Conservation (phyloP, 1,140 invertebrate genomes). For the Lepidurus couesii region DNA sequence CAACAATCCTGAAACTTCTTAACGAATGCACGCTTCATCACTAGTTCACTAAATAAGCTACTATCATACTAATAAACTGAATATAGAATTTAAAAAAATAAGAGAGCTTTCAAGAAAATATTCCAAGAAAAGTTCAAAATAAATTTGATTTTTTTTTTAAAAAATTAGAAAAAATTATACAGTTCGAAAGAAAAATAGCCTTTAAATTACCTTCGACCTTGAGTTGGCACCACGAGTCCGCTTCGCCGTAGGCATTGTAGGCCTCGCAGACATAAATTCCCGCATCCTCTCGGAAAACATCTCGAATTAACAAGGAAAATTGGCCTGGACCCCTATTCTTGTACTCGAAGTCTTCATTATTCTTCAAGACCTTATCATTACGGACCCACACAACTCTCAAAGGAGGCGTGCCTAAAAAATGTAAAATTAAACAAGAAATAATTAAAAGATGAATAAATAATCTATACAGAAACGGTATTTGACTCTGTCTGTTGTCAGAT, state of each 20-base stretch:
- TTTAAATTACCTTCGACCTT: conserved; percentile 48
- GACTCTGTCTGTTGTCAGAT: neutral
- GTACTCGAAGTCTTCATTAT: conserved; percentile 59
- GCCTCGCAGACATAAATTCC: conserved; percentile 66
- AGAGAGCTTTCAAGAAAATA: too few relatives aligned
- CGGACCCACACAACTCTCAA: conserved; percentile 65
- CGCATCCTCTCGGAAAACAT: conserved; percentile 60
- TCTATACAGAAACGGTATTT: neutral
- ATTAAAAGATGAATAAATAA: too few relatives aligned
- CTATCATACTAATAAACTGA: too few relatives aligned
- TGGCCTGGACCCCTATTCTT: conserved; percentile 55
- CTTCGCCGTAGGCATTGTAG: conserved; percentile 54
- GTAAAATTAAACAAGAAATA: neutral
- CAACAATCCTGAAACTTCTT: neutral
- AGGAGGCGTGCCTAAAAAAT: conserved; percentile 52
- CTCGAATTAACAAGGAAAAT: conserved; percentile 56
- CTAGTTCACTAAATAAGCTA: too few relatives aligned
- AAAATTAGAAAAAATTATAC: neutral
- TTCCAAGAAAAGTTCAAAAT: too few relatives aligned
- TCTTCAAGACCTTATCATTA: conserved; percentile 59
- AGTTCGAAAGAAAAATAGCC: neutral
- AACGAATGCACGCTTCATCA: too few relatives aligned
- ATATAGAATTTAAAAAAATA: too few relatives aligned
- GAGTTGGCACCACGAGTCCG: conserved; percentile 50
- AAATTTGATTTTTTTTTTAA: too few relatives aligned